Evolutionary conservation across 2,797 vertebrate species (phyloP).

Genomic region (Antennarius maculatus): DNA sequence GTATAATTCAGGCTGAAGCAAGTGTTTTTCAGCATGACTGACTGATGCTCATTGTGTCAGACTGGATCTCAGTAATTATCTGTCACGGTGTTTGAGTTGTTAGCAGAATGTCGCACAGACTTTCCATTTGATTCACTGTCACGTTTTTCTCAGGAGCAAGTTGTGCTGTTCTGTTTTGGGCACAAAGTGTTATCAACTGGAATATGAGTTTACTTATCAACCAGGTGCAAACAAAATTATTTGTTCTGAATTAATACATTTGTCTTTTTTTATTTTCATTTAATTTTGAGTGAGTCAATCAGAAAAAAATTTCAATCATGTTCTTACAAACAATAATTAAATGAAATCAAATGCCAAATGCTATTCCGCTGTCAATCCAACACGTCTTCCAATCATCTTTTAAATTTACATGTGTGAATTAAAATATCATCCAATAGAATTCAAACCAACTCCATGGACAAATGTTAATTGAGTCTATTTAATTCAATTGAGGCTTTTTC

Average conservation of each 20-base stretch:
- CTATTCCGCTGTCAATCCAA: too few relatives aligned
- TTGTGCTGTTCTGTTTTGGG: constrained; percentile 5
- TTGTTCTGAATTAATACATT: too few relatives aligned
- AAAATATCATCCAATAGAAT: too few relatives aligned
- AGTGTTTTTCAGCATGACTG: constrained; percentile 34
- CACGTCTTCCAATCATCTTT: too few relatives aligned
- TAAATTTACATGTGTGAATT: too few relatives aligned
- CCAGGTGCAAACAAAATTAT: background rate
- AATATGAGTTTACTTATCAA: background rate
- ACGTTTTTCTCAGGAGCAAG: constrained; percentile 31
- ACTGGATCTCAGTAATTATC: constrained; percentile 40
- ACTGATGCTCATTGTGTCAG: constrained; percentile 34
- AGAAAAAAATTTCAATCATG: background rate
- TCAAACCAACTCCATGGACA: too few relatives aligned
- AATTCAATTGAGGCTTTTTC: too few relatives aligned
- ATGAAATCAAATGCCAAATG: background rate
- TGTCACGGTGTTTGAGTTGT: constrained; percentile 42
- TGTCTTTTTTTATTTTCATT: background rate
- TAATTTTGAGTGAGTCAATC: background rate
- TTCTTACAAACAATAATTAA: background rate
- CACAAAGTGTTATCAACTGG: background rate
- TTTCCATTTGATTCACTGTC: constrained; percentile 53
- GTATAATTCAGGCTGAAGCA: constrained; percentile 22
- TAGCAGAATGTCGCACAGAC: constrained; percentile 32
- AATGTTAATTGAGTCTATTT: too few relatives aligned